phyloP scores from a whole-genome alignment of 2,113 vertebrate genomes.

The Syrrhaptes paradoxus region DNA sequence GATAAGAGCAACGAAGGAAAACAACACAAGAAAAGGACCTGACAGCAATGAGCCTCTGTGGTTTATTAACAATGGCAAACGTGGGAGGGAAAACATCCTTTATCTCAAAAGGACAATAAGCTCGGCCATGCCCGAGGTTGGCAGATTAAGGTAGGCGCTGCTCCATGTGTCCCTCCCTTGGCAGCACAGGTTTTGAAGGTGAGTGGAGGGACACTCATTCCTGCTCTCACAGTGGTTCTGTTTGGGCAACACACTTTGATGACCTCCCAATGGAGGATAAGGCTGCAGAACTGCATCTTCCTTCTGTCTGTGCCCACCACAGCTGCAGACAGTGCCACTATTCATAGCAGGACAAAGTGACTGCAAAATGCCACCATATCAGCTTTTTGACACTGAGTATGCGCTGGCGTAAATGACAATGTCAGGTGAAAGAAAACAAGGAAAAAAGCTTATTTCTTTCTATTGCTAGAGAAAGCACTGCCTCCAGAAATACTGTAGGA shows the following conservation, averaged over 20 bases:
- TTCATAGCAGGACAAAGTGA: not conserved
- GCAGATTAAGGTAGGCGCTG: not conserved
- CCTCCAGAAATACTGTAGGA: not conserved
- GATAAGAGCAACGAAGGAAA: not conserved
- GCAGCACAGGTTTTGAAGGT: not conserved
- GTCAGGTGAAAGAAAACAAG: not conserved
- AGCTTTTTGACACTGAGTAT: not conserved
- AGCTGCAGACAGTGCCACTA: not conserved
- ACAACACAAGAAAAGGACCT: not conserved
- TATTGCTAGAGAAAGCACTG: not conserved
- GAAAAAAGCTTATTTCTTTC: not conserved
- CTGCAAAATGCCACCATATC: not conserved
- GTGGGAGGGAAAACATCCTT: not conserved
- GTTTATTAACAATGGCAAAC: not conserved
- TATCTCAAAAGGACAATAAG: not conserved
- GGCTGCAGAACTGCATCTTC: not conserved
- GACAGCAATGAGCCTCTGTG: not conserved
- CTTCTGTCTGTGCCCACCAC: not conserved
- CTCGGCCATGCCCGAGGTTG: not conserved
- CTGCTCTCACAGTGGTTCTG: not conserved
- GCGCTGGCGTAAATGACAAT: accelerated
- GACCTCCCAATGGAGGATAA: not conserved
- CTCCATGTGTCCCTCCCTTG: not conserved
- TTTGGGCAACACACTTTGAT: not conserved
- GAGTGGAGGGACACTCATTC: not conserved